phyloP scores from a whole-genome alignment of 2,113 vertebrate genomes.

The Tyrannus savana region DNA sequence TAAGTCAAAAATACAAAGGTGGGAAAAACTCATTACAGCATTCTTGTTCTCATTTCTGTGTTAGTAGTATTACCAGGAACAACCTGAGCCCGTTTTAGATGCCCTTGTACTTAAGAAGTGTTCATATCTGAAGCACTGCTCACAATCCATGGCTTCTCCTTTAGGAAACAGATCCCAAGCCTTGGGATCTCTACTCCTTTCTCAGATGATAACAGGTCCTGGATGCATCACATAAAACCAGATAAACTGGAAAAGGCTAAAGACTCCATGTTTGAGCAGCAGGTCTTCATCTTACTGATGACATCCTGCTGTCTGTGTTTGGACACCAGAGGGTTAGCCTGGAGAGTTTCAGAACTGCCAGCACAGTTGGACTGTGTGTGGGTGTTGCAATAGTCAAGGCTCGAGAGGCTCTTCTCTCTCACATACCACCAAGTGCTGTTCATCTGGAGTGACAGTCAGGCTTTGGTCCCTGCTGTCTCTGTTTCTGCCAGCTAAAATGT shows the following conservation, averaged over 20 bases:
- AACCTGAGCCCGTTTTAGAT: not conserved
- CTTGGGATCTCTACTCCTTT: not conserved
- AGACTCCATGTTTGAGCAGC: not conserved
- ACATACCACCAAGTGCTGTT: not conserved
- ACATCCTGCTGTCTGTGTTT: conserved; percentile 40
- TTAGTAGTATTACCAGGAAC: not conserved
- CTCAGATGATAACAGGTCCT: not conserved
- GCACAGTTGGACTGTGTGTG: conserved; percentile 22
- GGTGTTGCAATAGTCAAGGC: not conserved
- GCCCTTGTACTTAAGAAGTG: not conserved
- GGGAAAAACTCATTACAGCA: not conserved
- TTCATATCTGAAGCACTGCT: not conserved
- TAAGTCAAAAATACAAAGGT: not conserved
- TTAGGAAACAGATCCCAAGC: not conserved
- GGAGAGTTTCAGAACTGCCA: conserved; percentile 18
- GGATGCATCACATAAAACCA: not conserved
- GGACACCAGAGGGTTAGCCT: conserved; percentile 17
- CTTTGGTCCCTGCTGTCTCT: conserved; percentile 6
- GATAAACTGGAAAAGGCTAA: conserved; percentile 56
- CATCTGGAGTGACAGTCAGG: conserved; percentile 56
- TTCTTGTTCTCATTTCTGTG: not conserved
- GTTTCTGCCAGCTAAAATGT: conserved; percentile 8
- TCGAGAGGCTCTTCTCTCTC: conserved; percentile 30
- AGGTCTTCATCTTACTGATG: conserved; percentile 14
- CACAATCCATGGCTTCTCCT: not conserved